These are phyloP conservation scores for Catalaphyllia jardinei DNA, from an alignment of 64 coral and sea anemone genomes.

Conservation along the genomic window DNA sequence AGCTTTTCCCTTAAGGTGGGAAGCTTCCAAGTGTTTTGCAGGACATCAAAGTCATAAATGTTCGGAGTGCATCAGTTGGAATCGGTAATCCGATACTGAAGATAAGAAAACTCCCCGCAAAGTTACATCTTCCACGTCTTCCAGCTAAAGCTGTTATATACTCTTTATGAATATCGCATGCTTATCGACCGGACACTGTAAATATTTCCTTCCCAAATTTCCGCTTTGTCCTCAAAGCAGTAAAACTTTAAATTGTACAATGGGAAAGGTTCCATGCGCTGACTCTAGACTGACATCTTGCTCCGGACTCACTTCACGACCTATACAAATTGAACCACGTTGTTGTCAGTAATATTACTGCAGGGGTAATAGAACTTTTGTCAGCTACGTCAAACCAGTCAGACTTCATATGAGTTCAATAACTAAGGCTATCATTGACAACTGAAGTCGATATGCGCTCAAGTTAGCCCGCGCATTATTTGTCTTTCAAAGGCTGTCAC, in stretches of 20 bases:
- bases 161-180: neutral
- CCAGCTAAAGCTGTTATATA: neutral
- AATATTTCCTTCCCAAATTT: conserved; percentile 7
- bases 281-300: neutral
- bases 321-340: neutral
- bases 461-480: neutral
- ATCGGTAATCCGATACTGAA: neutral
- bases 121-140: neutral
- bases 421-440: neutral
- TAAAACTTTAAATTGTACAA: neutral
- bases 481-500: neutral
- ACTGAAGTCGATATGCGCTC: too few species aligned
- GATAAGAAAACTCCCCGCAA: neutral
- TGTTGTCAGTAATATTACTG: neutral
- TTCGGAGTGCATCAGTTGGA: neutral
- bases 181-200: neutral
- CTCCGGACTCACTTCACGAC: neutral
- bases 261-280: neutral
- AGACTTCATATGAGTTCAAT: neutral
- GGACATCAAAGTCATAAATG: neutral
- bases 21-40: neutral
- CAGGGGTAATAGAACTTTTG: neutral
- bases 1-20: neutral
- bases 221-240: neutral
- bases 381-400: neutral